A percentile compares a stretch with the other conserved stretches of the same genome.
phyloP scores from a whole-genome alignment of 1,140 invertebrate genomes.

The Tetranychus urticae region DNA sequence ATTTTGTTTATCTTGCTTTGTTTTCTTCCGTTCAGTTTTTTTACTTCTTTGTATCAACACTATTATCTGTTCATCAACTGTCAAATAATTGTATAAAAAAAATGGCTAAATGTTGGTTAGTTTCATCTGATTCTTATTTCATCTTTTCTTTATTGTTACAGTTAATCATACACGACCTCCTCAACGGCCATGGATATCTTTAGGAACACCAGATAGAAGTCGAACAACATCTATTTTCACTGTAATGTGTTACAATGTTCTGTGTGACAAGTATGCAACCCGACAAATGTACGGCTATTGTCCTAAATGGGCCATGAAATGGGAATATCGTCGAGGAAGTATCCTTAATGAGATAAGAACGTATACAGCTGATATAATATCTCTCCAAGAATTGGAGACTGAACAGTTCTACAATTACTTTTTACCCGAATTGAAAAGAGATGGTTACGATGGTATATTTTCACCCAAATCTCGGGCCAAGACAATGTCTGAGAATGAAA shows the following conservation, averaged over 20 bases:
- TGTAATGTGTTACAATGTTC: slow-evolving; percentile 98
- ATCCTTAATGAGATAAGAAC: slow-evolving; percentile 88
- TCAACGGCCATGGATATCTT: slow-evolving; percentile 72
- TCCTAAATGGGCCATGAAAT: slow-evolving; percentile 57
- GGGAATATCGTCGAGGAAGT: slow-evolving; percentile 95
- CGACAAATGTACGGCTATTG: slow-evolving; percentile 37
- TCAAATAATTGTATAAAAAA: too few species aligned
- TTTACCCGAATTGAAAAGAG: slow-evolving; percentile 67
- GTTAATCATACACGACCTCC: slow-evolving; percentile 66
- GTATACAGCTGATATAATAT: slow-evolving; percentile 93
- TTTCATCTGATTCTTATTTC: neutral
- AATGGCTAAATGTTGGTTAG: too few species aligned
- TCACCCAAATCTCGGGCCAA: slow-evolving; percentile 93
- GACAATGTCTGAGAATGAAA: slow-evolving; percentile 87
- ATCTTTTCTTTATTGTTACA: slow-evolving; percentile 31
- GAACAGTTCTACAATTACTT: slow-evolving; percentile 97
- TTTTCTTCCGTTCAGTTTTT: neutral
- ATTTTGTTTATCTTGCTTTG: too few species aligned
- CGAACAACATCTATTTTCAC: slow-evolving; percentile 48
- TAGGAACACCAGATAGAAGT: slow-evolving; percentile 56
- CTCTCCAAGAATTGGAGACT: slow-evolving; percentile 92
- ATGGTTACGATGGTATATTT: slow-evolving; percentile 91
- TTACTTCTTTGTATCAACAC: neutral
- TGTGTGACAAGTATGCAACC: slow-evolving; percentile 96
- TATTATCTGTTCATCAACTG: neutral